Percentiles rank a stretch among this genome's conserved stretches.
These are phyloP conservation scores for Accipiter cooperii DNA, from an alignment of 2,113 vertebrate genomes.

Conservation along the genomic window DNA sequence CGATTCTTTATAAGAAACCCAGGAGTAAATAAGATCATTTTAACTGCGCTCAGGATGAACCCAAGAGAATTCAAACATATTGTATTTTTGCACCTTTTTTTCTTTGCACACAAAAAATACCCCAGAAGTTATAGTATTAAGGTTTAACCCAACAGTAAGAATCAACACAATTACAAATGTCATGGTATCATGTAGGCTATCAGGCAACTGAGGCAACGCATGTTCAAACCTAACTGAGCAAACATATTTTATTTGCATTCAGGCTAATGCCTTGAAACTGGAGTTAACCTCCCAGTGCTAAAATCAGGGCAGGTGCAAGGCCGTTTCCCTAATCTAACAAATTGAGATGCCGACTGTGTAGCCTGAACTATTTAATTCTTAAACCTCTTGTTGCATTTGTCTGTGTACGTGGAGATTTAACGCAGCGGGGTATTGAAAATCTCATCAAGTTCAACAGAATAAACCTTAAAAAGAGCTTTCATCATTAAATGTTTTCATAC, in stretches of 20 bases:
- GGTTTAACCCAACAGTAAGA: neutral
- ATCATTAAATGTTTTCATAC: neutral
- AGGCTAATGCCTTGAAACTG: neutral
- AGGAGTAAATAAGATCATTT: neutral
- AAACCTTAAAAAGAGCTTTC: neutral
- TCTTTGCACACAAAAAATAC: neutral
- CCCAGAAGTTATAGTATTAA: neutral
- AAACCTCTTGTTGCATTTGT: neutral
- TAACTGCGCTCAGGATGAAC: neutral
- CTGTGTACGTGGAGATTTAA: neutral
- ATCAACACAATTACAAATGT: neutral
- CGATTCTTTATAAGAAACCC: neutral
- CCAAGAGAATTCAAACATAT: neutral
- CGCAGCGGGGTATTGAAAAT: neutral
- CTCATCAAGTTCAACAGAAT: neutral
- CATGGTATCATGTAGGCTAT: neutral
- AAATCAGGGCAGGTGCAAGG: neutral
- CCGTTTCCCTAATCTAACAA: neutral
- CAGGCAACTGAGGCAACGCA: neutral
- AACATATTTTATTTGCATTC: slow-evolving; percentile 25
- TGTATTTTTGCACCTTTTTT: neutral
- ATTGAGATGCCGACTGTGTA: neutral
- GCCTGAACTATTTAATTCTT: neutral
- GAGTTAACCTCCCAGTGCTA: neutral
- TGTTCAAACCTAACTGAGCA: neutral